Conservation (phyloP, 2,888 invertebrate genomes). For the Toxonevra muliebris region DNA sequence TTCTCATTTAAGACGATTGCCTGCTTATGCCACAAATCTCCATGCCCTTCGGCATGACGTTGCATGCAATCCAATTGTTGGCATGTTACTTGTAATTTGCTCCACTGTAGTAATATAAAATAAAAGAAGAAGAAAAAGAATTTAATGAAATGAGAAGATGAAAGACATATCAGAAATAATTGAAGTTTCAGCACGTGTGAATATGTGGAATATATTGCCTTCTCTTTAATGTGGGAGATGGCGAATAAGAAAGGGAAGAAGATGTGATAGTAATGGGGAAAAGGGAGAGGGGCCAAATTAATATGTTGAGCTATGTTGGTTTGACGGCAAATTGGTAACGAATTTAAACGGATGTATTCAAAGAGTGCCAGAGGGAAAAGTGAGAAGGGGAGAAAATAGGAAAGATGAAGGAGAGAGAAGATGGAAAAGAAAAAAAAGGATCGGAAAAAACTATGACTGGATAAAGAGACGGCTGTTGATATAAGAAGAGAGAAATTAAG, state of each 20-base stretch:
- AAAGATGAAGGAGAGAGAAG: background rate
- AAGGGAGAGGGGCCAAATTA: no score
- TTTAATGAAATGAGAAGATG: constrained; percentile 2
- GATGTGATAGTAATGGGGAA: no score
- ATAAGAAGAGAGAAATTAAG: background rate
- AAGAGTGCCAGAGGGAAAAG: no score
- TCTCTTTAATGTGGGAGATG: no score
- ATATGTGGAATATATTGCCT: no score
- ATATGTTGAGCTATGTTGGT: no score
- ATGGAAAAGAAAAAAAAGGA: background rate
- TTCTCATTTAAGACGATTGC: constrained; percentile 62
- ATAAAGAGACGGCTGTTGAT: no score
- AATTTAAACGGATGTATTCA: no score
- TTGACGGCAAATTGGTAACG: no score
- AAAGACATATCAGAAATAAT: background rate
- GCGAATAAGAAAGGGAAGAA: no score
- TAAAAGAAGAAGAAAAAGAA: background rate
- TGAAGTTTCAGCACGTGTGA: background rate
- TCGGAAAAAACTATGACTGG: no score
- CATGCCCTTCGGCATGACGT: constrained; percentile 63
- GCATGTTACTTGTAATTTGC: constrained; percentile 63
- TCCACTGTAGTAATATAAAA: constrained; percentile 54
- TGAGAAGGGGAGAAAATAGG: background rate
- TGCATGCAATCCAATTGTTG: constrained; percentile 65
- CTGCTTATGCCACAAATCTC: constrained; percentile 65